phyloP scores from a whole-genome alignment of 2,797 vertebrate genomes.

The Poeciliopsis paucimaculata region DNA sequence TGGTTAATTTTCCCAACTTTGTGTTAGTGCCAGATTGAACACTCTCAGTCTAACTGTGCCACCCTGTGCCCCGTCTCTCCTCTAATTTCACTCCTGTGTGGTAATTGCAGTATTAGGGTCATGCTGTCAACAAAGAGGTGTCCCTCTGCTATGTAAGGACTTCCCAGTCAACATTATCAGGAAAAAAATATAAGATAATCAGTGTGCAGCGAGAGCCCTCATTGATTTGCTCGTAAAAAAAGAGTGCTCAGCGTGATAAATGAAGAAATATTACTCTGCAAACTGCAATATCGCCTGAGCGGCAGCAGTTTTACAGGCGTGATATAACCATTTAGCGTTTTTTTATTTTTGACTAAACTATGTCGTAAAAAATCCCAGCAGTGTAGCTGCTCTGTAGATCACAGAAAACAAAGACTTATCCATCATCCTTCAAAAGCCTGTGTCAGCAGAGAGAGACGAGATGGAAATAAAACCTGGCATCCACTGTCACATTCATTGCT shows the following conservation, averaged over 20 bases:
- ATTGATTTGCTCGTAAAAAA: conserved; percentile 54
- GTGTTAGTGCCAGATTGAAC: conserved; percentile 43
- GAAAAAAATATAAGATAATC: conserved; percentile 52
- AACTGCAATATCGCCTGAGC: conserved; percentile 44
- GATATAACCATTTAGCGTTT: conserved; percentile 56
- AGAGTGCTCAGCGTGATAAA: conserved; percentile 42
- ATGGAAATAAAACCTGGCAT: conserved; percentile 10
- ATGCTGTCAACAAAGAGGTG: conserved; percentile 56
- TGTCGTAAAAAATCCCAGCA: conserved; percentile 54
- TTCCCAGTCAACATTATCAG: conserved; percentile 43
- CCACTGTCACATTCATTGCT: conserved; percentile 44
- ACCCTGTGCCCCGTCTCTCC: conserved; percentile 23
- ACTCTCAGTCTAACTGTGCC: conserved; percentile 10
- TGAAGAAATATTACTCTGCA: conserved; percentile 49
- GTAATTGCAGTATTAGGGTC: conserved; percentile 64
- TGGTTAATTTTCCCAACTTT: conserved; percentile 57
- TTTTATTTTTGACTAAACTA: conserved; percentile 62
- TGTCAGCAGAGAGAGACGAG: conserved; percentile 35
- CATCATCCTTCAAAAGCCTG: conserved; percentile 51
- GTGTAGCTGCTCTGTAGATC: conserved; percentile 53
- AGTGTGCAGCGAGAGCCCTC: conserved; percentile 36
- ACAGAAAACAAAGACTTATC: conserved; percentile 47
- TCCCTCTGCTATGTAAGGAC: conserved; percentile 43
- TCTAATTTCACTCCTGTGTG: conserved; percentile 29
- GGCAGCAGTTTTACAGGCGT: conserved; percentile 46